Conservation (phyloP, 2,888 invertebrate species). For the Scelioninae gen. 2 region DNA sequence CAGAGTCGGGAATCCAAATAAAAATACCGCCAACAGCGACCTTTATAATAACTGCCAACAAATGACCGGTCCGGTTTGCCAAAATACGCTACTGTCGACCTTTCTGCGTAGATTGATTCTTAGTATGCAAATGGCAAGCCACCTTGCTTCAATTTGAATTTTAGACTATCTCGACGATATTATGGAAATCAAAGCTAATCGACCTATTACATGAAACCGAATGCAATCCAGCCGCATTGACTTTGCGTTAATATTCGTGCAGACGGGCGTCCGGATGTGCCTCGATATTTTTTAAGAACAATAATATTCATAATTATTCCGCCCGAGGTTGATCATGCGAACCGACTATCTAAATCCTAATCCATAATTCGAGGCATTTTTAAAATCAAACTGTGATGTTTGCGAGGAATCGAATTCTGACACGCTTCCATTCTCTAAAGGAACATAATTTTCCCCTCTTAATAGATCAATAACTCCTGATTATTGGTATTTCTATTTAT, state of each 20-base stretch:
- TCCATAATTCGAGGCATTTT: background rate
- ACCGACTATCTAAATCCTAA: slow-evolving; percentile 5
- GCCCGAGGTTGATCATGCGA: slow-evolving; percentile 47
- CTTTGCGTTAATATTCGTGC: slow-evolving; percentile 55
- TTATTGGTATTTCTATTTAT: too few species aligned
- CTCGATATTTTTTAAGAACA: slow-evolving; percentile 17
- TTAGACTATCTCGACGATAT: slow-evolving; percentile 27
- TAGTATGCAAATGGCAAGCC: slow-evolving; percentile 51
- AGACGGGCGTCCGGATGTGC: slow-evolving; percentile 29
- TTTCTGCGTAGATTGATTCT: slow-evolving; percentile 56
- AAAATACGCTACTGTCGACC: slow-evolving; percentile 47
- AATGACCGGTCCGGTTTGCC: slow-evolving; percentile 13
- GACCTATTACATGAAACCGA: slow-evolving; percentile 42
- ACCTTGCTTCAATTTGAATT: slow-evolving; percentile 49
- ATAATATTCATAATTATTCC: slow-evolving; percentile 43
- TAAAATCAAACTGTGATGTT: too few species aligned
- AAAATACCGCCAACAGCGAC: slow-evolving; percentile 16
- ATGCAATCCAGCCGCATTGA: slow-evolving; percentile 43
- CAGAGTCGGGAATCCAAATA: slow-evolving; percentile 5
- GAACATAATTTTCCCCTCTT: too few species aligned
- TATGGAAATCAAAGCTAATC: slow-evolving; percentile 55
- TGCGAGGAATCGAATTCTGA: too few species aligned
- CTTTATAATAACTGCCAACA: slow-evolving; percentile 8
- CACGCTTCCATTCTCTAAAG: too few species aligned
- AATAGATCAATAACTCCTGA: too few species aligned